phyloP scores from a whole-genome alignment of 1,140 invertebrate genomes.

The Stenopsyche tienmushanensis region DNA sequence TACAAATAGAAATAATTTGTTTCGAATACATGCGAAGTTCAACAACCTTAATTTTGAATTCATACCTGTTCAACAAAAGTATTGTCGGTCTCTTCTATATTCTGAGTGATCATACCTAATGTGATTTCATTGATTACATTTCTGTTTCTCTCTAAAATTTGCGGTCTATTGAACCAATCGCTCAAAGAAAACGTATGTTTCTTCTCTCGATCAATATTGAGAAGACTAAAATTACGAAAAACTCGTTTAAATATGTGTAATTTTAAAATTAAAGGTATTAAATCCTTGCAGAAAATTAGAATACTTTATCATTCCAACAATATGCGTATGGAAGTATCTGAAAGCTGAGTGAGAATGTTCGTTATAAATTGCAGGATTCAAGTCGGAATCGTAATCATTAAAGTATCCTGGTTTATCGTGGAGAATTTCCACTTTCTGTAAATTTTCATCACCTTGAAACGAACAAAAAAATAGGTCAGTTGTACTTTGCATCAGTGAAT shows the following conservation, averaged over 20 bases:
- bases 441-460: not conserved
- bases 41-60: not conserved
- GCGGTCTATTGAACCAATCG: conserved; percentile 74
- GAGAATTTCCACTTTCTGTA: too few relatives aligned
- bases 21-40: too few relatives aligned
- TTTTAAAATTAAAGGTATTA: conserved; percentile 8
- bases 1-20: conserved; percentile 44
- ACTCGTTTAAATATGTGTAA: conserved; percentile 1
- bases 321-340: conserved; percentile 83
- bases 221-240: conserved; percentile 56
- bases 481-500: not conserved
- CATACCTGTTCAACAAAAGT: conserved; percentile 59
- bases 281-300: not conserved
- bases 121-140: conserved; percentile 69
- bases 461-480: not conserved
- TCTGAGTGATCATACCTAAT: conserved; percentile 67
- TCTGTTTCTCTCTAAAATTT: conserved; percentile 66
- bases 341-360: conserved; percentile 65
- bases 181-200: conserved; percentile 67
- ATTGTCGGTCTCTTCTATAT: conserved; percentile 60
- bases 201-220: conserved; percentile 62
- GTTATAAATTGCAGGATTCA: conserved; percentile 7
- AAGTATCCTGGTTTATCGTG: conserved; percentile 38
- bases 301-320: conserved; percentile 75
- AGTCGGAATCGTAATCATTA: conserved; percentile 2